Evolutionary conservation across 2,888 invertebrate species (phyloP), one percentile per base, ranked within the genome.

Genomic region (Tetragnatha montana): DNA sequence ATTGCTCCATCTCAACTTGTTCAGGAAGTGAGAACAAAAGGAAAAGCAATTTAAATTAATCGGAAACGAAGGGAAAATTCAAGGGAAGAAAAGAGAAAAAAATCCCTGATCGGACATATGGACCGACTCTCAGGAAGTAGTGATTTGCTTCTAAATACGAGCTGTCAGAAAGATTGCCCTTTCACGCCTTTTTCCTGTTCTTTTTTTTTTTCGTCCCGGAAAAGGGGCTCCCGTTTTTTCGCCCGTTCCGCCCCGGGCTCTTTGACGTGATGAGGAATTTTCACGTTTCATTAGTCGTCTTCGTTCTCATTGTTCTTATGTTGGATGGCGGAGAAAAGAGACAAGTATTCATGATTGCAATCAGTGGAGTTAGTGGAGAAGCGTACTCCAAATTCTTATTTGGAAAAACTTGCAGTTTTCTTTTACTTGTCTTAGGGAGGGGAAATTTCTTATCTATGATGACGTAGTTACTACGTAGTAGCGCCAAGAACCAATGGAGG

Each of bases 151-250:
- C 10, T 49, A 75, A 75, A 75, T 49, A 50, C 49, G 49, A 75
- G 75, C 75, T 75, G 75, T 50, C 49, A 75, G 50, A 75, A 49
- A 75, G 75, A 75, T 75, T 75, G n/a, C 47, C 75, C 35, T 75
- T n/a, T 75, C 47, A n/a, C 75, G 6, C 75, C 49, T 49, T 22
- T 49, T 75, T 75, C n/a, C 49, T 75, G 47, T 47, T 14, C 7
- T 49, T 75, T n/a, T 71, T 71, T 71, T 19, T 71, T 70, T 14
- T 60, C 60, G 14, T 60, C 12, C 60, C 60, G 60, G 60, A 7
- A 60, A 60, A 60, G 17, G 60, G 4, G 60, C 60, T 60, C 60
- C 60, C 0, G 60, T 60, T 60, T 60, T 60, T 60, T 60, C 17
- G 7, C 60, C 17, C 12, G 12, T 60, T 60, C 17, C 17, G 60